Evolutionary conservation across 2,797 vertebrate genomes (phyloP), one percentile per base, ranked within the genome.

Genomic region (Anabacerthia variegaticeps): DNA sequence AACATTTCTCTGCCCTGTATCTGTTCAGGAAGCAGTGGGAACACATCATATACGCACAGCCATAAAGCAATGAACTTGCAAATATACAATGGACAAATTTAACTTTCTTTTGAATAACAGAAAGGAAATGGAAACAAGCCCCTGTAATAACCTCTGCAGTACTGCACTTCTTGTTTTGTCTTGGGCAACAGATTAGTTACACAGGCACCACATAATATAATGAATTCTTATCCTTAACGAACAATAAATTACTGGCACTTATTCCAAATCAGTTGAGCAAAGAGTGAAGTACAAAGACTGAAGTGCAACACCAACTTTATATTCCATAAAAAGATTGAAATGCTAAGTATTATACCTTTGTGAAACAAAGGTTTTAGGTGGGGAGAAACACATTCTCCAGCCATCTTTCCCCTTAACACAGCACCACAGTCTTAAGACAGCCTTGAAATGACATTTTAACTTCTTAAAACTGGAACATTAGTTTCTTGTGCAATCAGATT

Each of bases 221-320:
- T 18, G 14, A 49, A 86, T 71, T 66, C 9, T 79, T 44, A 49
- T 24, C 11, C 43, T 85, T 73, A 83, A 39, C 9, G 59, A 90
- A 85, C 28, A 82, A 59, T 43, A 63, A 54, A 73, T 89, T 59
- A 88, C 59, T 85, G 84, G 46, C 28, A 66, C 6, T 82, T 59
- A 67, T 2, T 23, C 27, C 27, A 90, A 68, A 88, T 49, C 39
- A 67, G 59, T 55, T 44, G 9, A 86, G 39, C n/a, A 3, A 59
- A 77, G 62, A 66, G 52, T 5, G 6, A 93, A 86, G 43, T 23
- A n/a, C 32, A 3, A 59, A 77, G 55, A 66, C 55, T 5, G 6
- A 94, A 86, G 39, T 26, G 65, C 21, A 52, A 87, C 5, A 67
- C 43, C 10, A 34, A 75, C 73, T 73, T 39, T 41, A 51, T 49